Evolutionary conservation across 1,140 invertebrate species (phyloP).

Genomic region (Drosophila teissieri): DNA sequence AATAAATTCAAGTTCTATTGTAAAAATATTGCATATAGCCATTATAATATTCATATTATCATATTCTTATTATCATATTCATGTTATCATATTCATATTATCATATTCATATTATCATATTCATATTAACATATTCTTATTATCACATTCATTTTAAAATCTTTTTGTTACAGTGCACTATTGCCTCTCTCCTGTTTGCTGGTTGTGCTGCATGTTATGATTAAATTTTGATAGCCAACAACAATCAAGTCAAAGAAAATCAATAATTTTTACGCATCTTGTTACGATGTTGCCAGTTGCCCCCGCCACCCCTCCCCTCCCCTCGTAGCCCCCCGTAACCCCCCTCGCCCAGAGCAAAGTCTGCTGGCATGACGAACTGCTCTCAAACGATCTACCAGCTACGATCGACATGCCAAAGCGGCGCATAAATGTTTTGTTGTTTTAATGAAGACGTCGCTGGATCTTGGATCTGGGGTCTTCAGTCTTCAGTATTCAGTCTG

Average conservation of each 20-base stretch:
- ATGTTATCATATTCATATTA: too few species aligned
- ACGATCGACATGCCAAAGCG: slow-evolving; percentile 73
- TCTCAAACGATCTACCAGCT: slow-evolving; percentile 48
- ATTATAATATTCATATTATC: too few species aligned
- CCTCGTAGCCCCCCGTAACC: not conserved
- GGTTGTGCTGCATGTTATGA: slow-evolving; percentile 74
- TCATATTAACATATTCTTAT: too few species aligned
- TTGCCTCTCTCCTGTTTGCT: slow-evolving; percentile 20
- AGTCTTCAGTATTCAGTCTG: slow-evolving; percentile 16
- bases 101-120: not conserved
- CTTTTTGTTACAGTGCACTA: slow-evolving; percentile 1
- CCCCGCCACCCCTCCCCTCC: not conserved
- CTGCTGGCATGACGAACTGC: slow-evolving; percentile 55
- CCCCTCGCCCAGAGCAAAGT: slow-evolving; percentile 2
- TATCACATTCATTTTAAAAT: not conserved
- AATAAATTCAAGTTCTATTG: too few species aligned
- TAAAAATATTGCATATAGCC: too few species aligned
- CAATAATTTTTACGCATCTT: slow-evolving; percentile 84
- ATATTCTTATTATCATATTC: too few species aligned
- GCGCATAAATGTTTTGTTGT: slow-evolving; percentile 84
- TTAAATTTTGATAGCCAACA: slow-evolving; percentile 84
- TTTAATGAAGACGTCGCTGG: slow-evolving; percentile 81
- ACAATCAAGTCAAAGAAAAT: slow-evolving; percentile 83
- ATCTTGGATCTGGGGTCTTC: slow-evolving; percentile 29
- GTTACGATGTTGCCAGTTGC: slow-evolving; percentile 65